phyloP scores from a whole-genome alignment of 2,797 vertebrate genomes.

The Lutjanus argentimaculatus region DNA sequence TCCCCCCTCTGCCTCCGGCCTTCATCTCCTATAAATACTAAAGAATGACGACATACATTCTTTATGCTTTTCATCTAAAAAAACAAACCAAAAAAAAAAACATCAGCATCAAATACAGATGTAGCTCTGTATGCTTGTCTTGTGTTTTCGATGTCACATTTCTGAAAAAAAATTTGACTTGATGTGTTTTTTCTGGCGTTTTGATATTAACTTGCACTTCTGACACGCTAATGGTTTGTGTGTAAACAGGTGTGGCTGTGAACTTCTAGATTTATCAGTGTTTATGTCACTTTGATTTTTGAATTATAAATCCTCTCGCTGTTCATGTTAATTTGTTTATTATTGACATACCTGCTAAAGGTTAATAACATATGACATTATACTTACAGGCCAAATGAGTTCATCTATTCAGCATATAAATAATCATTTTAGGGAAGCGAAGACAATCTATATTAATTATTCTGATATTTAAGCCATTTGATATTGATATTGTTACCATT shows the following conservation, averaged over 20 bases:
- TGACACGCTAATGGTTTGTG: neutral
- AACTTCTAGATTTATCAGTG: neutral
- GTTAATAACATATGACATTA: neutral
- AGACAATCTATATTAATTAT: slow-evolving; percentile 6
- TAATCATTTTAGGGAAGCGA: neutral
- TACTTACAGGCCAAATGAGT: neutral
- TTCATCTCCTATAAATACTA: neutral
- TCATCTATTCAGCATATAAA: neutral
- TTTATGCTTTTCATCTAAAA: neutral
- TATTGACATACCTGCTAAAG: neutral
- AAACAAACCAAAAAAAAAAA: neutral
- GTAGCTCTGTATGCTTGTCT: neutral
- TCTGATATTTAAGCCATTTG: neutral
- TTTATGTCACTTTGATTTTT: neutral
- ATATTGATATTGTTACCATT: neutral
- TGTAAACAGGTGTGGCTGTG: neutral
- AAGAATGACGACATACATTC: neutral
- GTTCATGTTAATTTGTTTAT: slow-evolving; percentile 4
- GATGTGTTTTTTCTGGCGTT: neutral
- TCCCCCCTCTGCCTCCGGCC: neutral
- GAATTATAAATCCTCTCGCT: neutral
- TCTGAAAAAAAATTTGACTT: neutral
- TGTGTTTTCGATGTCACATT: neutral
- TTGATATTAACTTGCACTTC: neutral
- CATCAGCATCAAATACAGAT: neutral